phyloP scores from a whole-genome alignment of 2,797 vertebrate species.

The Hippocampus kuda region DNA sequence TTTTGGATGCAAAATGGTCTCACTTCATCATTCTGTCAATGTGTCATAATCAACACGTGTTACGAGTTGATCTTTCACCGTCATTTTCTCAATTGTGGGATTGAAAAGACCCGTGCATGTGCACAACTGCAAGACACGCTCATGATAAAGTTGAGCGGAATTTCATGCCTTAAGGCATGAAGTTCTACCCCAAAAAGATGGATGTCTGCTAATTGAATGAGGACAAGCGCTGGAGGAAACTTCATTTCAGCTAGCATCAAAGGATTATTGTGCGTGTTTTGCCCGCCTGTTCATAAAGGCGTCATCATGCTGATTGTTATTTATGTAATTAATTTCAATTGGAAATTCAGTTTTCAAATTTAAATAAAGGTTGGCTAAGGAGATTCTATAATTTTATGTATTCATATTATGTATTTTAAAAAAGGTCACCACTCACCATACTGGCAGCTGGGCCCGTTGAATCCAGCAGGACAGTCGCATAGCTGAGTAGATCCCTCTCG shows the following conservation, averaged over 20 bases:
- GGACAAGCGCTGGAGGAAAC: too few relatives aligned
- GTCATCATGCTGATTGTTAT: too few relatives aligned
- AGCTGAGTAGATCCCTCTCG: constrained; percentile 61
- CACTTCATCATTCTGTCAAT: not conserved
- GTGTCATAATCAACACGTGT: not conserved
- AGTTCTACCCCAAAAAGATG: not conserved
- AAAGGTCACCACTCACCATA: constrained; percentile 65
- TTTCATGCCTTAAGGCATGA: not conserved
- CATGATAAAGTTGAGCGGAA: not conserved
- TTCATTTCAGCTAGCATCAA: too few relatives aligned
- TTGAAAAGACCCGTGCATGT: not conserved
- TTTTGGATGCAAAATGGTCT: not conserved
- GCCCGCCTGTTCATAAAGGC: too few relatives aligned
- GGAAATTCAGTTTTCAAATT: not conserved
- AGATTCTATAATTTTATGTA: not conserved
- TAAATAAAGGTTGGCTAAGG: not conserved
- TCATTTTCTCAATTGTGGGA: not conserved
- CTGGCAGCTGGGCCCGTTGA: constrained; percentile 81
- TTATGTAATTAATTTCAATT: too few relatives aligned
- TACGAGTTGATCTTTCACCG: not conserved
- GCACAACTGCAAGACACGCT: not conserved
- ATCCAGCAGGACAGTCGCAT: constrained; percentile 74
- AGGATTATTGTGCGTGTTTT: too few relatives aligned
- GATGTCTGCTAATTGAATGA: too few relatives aligned
- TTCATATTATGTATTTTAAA: not conserved